Evolutionary conservation across 1,140 invertebrate genomes (phyloP), one percentile per base, ranked within the genome.

Genomic region (Drosophila lini): DNA sequence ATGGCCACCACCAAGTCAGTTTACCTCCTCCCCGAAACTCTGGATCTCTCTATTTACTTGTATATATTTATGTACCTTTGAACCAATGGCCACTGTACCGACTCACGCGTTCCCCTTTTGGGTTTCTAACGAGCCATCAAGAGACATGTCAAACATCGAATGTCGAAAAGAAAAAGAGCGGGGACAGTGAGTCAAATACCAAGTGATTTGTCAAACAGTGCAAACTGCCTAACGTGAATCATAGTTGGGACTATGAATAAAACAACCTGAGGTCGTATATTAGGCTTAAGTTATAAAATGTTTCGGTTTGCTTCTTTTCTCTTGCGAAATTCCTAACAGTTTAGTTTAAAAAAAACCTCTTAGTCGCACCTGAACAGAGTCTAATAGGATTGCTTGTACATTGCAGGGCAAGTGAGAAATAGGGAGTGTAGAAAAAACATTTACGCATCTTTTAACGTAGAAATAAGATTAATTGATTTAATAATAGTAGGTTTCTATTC

Each of bases 61-160:
- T 19, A 50, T 7, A 3, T 16, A 31, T 15, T 3, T 5, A 32
- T 32, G 50, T 34, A 52, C 13, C 50, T 53, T 36, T 3, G 2
- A 36, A 22, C 32, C 19, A 53, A n/a, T 53, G 50, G 19, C 32
- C 50, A 53, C 32, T 59, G 56, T 77, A 31, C 45, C 44, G 57
- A 50, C 9, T 47, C 41, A 19, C 62, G 44, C 45, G 40, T 74
- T 76, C 75, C 80, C 62, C 64, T 74, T 83, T 77, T 80, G 61
- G 73, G 34, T 80, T 68, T 81, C 69, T 75, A 85, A 81, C 78
- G 74, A 85, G 82, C 82, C 74, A 58, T 79, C 61, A 59, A 55
- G 69, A 78, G 79, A 71, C 73, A 53, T 41, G 42, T 68, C 62
- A 8, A 65, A 47, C 36, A 9, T 36, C 32, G 41, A 71, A 71